Conservation (phyloP, 2,113 vertebrate species). For the Stigmatopora nigra region DNA sequence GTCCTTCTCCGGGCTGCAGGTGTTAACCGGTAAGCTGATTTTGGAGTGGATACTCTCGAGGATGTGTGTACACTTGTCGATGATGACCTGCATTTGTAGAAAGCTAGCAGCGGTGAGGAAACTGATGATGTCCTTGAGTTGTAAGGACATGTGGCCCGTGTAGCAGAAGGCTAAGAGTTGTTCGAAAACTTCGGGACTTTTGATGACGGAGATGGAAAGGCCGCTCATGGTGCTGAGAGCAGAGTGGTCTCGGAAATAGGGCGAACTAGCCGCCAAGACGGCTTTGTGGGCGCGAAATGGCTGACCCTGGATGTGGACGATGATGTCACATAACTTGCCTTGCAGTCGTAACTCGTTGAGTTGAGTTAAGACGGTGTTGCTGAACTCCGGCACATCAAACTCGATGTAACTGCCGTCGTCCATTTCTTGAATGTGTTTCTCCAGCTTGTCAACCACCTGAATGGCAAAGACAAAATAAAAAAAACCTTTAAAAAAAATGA, state of each 20-base stretch:
- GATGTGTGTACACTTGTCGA: conserved; percentile 97
- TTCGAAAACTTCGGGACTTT: conserved; percentile 94
- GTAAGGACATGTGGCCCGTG: conserved; percentile 95
- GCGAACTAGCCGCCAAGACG: conserved; percentile 93
- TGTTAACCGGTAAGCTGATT: conserved; percentile 80
- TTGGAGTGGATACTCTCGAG: conserved; percentile 96
- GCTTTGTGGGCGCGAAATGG: conserved; percentile 96
- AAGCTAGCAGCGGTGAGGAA: conserved; percentile 97
- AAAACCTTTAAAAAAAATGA: conserved; percentile 1
- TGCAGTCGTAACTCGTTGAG: conserved; percentile 93
- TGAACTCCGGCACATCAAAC: conserved; percentile 98
- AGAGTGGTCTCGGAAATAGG: conserved; percentile 97
- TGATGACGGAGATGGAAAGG: conserved; percentile 97
- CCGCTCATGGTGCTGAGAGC: conserved; percentile 96
- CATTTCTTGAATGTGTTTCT: conserved; percentile 80
- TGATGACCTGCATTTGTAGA: conserved; percentile 97
- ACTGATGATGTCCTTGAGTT: conserved; percentile 94
- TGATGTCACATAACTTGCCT: conserved; percentile 96
- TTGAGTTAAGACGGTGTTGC: conserved; percentile 93
- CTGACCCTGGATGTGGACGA: conserved; percentile 97
- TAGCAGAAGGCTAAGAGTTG: conserved; percentile 97
- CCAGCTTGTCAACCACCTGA: conserved; percentile 64
- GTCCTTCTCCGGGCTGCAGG: conserved; percentile 78
- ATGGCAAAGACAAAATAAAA: conserved; percentile 5
- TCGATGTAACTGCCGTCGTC: conserved; percentile 96